Evolutionary conservation across 1,140 invertebrate species (phyloP), one percentile per base, ranked within the genome.

Genomic region (Cydia strobilella): DNA sequence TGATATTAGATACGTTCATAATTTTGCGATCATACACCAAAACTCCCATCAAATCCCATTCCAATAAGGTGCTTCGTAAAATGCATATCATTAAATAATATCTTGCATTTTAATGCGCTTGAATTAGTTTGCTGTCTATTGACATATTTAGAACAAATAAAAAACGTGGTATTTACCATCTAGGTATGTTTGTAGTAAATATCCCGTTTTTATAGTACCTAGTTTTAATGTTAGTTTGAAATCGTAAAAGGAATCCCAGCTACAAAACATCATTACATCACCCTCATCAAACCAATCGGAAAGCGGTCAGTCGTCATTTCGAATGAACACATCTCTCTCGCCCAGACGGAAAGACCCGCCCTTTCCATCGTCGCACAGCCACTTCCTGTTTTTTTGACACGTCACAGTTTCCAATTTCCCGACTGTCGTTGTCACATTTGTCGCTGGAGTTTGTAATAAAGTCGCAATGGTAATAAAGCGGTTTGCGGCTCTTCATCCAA

Each of bases 381-480:
- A 59, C 18, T 69, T 74, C 48, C 27, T 27, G 72, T 65, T 75
- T 75, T 79, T 82, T 82, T 78, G 74, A 74, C 76, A 62, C 62
- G 76, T 82, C 72, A 82, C 76, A 76, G 77, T 79, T 82, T 79
- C 76, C 81, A 82, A 79, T 82, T 82, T 81, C 75, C 74, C 51
- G 75, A 59, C 75, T 78, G 78, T 71, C 72, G 76, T 78, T 78
- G 78, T 77, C 77, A 77, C 74, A 77, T 78, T 63, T 76, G 71
- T 74, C 75, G 54, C 27, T 45, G 63, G 72, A 73, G 73, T 78
- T 83, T 74, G 77, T 81, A 78, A 81, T 77, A 81, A 77, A 83
- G 77, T 81, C 51, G 73, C 76, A 74, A 73, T 79, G 75, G 74
- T 78, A 74, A 69, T 73, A 23, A 77, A 51, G 75, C 45, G 62